Percentiles rank a stretch among this genome's conserved stretches.
Conservation (phyloP, 1,140 invertebrate species). For the Saccostrea echinata region DNA sequence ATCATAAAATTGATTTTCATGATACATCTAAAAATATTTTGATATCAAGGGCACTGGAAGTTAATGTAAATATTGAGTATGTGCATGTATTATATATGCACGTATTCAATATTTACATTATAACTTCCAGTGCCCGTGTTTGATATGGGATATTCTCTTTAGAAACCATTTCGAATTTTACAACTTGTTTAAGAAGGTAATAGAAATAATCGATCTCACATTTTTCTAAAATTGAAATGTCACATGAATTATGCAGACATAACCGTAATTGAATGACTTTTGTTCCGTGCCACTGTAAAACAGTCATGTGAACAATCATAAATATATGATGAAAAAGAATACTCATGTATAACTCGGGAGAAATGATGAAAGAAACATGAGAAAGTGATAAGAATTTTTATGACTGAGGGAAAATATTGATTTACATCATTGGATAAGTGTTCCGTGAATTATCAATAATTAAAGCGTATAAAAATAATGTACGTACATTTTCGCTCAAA, state of each 20-base stretch:
- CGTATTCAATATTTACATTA: too few relatives aligned
- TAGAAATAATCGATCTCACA: background rate
- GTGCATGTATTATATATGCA: too few relatives aligned
- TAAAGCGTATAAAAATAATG: background rate
- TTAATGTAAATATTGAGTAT: too few relatives aligned
- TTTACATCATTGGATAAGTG: background rate
- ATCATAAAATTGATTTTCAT: too few relatives aligned
- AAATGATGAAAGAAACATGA: background rate
- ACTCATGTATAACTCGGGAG: background rate
- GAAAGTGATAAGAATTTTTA: background rate
- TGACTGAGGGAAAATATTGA: background rate
- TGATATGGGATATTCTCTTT: too few relatives aligned
- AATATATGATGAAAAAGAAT: background rate
- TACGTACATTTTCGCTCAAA: background rate
- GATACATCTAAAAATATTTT: too few relatives aligned
- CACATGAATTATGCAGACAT: conserved; percentile 8
- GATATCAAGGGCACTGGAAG: too few relatives aligned
- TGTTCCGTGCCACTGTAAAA: background rate
- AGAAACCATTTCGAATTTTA: too few relatives aligned
- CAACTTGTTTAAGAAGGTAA: too few relatives aligned
- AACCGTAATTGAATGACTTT: background rate
- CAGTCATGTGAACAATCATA: background rate
- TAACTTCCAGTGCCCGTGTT: too few relatives aligned
- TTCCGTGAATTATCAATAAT: background rate
- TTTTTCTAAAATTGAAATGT: background rate